A percentile compares a stretch with the other conserved stretches of the same genome.
Evolutionary conservation across 2,888 invertebrate species (phyloP).

Genomic region (Chrysolina haemoptera): DNA sequence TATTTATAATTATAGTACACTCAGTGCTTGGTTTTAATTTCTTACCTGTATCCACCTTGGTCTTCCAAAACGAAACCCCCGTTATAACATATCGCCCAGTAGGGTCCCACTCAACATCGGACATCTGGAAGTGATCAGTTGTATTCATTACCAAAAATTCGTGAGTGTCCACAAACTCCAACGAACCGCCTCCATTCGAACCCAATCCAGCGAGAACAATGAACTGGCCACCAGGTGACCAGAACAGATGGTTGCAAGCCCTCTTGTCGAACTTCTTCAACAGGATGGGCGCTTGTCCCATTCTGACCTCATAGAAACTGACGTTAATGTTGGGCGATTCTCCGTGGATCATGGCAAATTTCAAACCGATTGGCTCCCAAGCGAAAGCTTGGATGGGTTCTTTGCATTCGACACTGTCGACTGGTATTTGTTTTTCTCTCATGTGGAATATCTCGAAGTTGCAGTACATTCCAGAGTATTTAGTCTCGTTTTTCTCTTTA

Average conservation of each 20-base stretch:
- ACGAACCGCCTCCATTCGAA: conserved; percentile 88
- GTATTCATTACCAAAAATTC: conserved; percentile 97
- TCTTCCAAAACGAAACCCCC: conserved; percentile 95
- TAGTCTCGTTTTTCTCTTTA: conserved; percentile 93
- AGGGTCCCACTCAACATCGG: conserved; percentile 99
- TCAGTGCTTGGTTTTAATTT: background rate
- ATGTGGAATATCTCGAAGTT: conserved; percentile 99
- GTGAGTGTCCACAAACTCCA: conserved; percentile 96
- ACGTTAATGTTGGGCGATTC: conserved; percentile 89
- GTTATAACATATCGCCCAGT: conserved; percentile 98
- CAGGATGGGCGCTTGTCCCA: conserved; percentile 89
- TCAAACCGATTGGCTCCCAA: conserved; percentile 97
- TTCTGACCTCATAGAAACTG: conserved; percentile 92
- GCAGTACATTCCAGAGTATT: conserved; percentile 97
- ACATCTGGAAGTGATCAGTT: conserved; percentile 92
- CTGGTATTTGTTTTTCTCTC: conserved; percentile 94
- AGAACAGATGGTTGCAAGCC: conserved; percentile 92
- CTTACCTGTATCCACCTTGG: conserved; percentile 83
- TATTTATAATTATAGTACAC: conserved; percentile 50
- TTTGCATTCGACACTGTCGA: conserved; percentile 97
- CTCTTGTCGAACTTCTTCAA: conserved; percentile 92
- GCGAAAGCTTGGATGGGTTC: conserved; percentile 94
- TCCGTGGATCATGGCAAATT: conserved; percentile 97
- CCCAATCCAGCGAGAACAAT: conserved; percentile 93
- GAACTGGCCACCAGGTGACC: conserved; percentile 97